A percentile compares a stretch with the other conserved stretches of the same genome.
These are phyloP conservation scores for Galaxias olidus DNA, from an alignment of 2,797 vertebrate genomes.

Conservation along the genomic window DNA sequence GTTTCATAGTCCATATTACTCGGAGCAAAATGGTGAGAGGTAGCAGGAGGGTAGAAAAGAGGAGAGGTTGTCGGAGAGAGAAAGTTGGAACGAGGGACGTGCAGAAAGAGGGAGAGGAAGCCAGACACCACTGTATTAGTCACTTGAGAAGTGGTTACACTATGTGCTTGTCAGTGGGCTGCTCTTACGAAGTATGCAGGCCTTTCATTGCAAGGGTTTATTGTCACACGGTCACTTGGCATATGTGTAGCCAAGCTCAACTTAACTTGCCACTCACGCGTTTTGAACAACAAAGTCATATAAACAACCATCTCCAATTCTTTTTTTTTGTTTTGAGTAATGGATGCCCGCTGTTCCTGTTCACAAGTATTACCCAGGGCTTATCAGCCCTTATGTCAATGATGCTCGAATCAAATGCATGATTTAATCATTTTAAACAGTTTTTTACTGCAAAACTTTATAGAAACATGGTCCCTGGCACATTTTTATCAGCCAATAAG, in stretches of 20 bases:
- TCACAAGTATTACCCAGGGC: no score
- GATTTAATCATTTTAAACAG: no score
- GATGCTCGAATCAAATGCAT: no score
- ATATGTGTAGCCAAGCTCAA: conserved; percentile 50
- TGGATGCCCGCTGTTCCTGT: no score
- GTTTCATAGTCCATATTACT: conserved; percentile 26
- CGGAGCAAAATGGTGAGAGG: not conserved
- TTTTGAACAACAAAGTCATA: conserved; percentile 20
- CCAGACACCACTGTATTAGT: conserved; percentile 47
- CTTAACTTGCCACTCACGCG: conserved; percentile 22
- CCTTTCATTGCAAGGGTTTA: conserved; percentile 55
- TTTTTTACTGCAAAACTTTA: no score
- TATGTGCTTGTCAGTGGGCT: conserved; percentile 53
- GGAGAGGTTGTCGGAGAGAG: conserved; percentile 9
- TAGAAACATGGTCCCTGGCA: no score
- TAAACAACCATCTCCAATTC: not conserved
- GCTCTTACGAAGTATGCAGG: conserved; percentile 47
- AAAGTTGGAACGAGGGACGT: not conserved
- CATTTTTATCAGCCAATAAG: no score
- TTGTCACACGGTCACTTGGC: conserved; percentile 40
- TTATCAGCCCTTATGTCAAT: no score
- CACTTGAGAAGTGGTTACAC: conserved; percentile 57
- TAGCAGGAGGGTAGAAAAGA: conserved; percentile 20
- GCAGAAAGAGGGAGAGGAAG: conserved; percentile 37
- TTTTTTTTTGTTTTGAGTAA: no score